Conservation (phyloP, 1,140 invertebrate genomes). For the Pseudomyrmex concolor region DNA sequence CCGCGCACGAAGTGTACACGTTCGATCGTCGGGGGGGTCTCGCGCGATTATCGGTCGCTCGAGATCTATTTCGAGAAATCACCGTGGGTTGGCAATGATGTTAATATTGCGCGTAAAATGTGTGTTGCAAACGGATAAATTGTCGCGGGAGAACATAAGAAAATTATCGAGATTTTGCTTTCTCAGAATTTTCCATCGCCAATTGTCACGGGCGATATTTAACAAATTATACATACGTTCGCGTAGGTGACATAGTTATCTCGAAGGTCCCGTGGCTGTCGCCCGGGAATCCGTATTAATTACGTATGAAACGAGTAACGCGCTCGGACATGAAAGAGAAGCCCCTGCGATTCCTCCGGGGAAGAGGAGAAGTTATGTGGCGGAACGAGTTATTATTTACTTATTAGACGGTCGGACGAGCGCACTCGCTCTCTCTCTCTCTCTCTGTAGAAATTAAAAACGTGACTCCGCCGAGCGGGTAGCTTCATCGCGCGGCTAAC, state of each 20-base stretch:
- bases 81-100: not conserved
- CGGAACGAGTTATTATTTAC: constrained; percentile 76
- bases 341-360: constrained; percentile 30
- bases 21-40: constrained; percentile 15
- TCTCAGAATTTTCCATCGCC: no score
- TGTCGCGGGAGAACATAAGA: no score
- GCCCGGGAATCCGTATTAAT: constrained; percentile 68
- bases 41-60: no score
- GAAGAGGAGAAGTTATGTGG: constrained; percentile 70
- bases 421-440: constrained; percentile 29
- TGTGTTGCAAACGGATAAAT: no score
- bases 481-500: constrained; percentile 76
- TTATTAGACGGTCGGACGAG: constrained; percentile 71
- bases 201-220: no score
- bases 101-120: not conserved
- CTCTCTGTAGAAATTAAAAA: constrained; percentile 77
- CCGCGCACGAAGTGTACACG: not conserved
- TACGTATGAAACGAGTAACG: constrained; percentile 24
- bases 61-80: constrained; percentile 43
- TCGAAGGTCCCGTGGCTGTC: constrained; percentile 26
- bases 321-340: constrained; percentile 22
- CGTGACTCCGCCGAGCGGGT: constrained; percentile 76
- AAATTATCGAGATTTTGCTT: no score
- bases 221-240: no score
- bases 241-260: not conserved